Evolutionary conservation across 1,140 invertebrate species (phyloP), one percentile per base, ranked within the genome.

Genomic region (Drosophila mojavensis): DNA sequence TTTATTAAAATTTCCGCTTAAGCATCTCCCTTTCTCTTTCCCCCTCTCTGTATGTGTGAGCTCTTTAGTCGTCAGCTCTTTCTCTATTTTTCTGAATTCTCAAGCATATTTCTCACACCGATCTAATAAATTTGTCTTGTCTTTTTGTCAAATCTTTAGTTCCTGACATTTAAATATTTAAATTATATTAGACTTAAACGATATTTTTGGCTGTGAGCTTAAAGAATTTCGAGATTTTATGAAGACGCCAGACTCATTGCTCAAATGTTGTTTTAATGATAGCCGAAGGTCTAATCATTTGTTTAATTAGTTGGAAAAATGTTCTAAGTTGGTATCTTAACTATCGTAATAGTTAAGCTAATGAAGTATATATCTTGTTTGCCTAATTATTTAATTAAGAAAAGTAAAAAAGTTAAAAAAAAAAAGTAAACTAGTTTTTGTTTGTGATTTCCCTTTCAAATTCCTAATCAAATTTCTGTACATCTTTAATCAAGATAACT

Each of bases 1-100:
- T 88, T 88, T 78, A 88, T 88, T 88, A 88, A 88, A 88, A 88
- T 88, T 89, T 88, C 84, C 84, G 84, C 84, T 88, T 80, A 84
- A 89, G 26, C 64, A 79, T 39, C 36, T 13, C 36, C 1, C 6
- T 76, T 72, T 86, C 78, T 79, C 61, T 73, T 36, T 63, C 41
- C 54, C 47, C 61, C 48, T 63, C 36, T 55, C 1, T 56, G n/a
- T 39, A 15, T 66, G 69, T 72, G 15, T 39, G 48, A 47, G 17
- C 41, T 51, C 71, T 33, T 47, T 47, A 47, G 20, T 62, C 43
- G 24, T 43, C 53, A 64, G 41, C 36, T 64, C 30, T 48, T 50
- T 41, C 51, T 50, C 47, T 67, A 60, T 58, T 53, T 59, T 43
- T 66, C 45, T 13, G 45, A 65, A 65, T 65, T 51, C 67, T 70